Evolutionary conservation across 1,140 invertebrate genomes (phyloP).

Genomic region (Drosophila mojavensis): DNA sequence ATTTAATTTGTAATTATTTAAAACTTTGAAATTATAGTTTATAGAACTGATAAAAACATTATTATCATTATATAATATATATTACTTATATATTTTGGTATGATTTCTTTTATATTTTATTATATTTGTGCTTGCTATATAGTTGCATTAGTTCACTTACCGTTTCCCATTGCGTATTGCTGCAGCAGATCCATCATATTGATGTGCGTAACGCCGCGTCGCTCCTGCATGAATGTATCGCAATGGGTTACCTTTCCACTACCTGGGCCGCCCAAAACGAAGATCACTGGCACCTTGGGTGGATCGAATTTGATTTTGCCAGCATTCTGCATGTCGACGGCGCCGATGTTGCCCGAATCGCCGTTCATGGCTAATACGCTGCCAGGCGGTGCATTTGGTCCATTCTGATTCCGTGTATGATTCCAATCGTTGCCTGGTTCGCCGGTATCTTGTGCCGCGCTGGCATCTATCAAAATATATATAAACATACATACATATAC

Average conservation of each 20-base stretch:
- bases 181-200: constrained; percentile 95
- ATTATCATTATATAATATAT: too few relatives aligned
- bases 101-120: too few relatives aligned
- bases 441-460: constrained; percentile 88
- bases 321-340: constrained; percentile 88
- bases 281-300: constrained; percentile 93
- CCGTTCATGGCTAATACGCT: constrained; percentile 41
- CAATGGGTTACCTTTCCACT: constrained; percentile 97
- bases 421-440: constrained; percentile 85
- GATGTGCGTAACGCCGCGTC: constrained; percentile 92
- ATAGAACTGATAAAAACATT: too few relatives aligned
- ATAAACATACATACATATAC: background rate
- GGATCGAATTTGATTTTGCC: constrained; percentile 92
- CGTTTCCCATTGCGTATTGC: constrained; percentile 94
- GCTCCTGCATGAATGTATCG: constrained; percentile 93
- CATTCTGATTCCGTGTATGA: constrained; percentile 79
- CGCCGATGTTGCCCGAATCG: constrained; percentile 61
- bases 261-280: constrained; percentile 94
- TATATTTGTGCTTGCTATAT: too few relatives aligned
- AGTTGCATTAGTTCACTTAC: constrained; percentile 85
- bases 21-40: too few relatives aligned
- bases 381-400: constrained; percentile 51
- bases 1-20: too few relatives aligned
- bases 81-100: too few relatives aligned
- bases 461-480: constrained; percentile 87